A percentile compares a stretch with the other conserved stretches of the same genome.
These are phyloP conservation scores for Enteromius mattozi DNA, from an alignment of 2,797 vertebrate genomes.

Conservation along the genomic window DNA sequence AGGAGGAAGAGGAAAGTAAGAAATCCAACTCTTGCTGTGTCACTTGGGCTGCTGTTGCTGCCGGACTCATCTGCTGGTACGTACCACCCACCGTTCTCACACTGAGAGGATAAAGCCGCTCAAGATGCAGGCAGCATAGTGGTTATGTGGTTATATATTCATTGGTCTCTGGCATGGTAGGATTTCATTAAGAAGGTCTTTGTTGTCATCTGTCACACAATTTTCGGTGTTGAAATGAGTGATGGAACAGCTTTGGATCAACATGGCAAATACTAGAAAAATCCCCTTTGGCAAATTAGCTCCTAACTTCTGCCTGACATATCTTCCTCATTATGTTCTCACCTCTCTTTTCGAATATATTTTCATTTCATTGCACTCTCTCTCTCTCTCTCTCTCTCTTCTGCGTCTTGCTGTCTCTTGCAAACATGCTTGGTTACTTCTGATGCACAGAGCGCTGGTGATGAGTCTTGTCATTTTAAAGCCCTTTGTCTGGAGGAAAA, in stretches of 20 bases:
- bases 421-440: neutral
- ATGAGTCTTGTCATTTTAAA: conserved; percentile 6
- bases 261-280: neutral
- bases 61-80: conserved; percentile 94
- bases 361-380: neutral
- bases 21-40: conserved; percentile 85
- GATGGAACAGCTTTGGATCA: conserved; percentile 2
- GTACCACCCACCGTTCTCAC: conserved; percentile 50
- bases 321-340: neutral
- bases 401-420: neutral
- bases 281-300: conserved; percentile 21
- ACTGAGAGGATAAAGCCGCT: neutral
- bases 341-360: neutral
- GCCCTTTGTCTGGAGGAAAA: neutral
- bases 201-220: conserved; percentile 11
- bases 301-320: neutral
- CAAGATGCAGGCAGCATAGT: neutral
- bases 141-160: neutral
- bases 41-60: conserved; percentile 89
- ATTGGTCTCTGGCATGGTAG: neutral
- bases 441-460: neutral
- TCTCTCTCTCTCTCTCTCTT: neutral
- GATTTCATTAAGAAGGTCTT: neutral
- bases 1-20: conserved; percentile 83
- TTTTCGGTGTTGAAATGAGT: neutral